Base-by-base conservation (phyloP, 2,113 vertebrate genomes). In the Nyctibius bracteatus region DNA sequence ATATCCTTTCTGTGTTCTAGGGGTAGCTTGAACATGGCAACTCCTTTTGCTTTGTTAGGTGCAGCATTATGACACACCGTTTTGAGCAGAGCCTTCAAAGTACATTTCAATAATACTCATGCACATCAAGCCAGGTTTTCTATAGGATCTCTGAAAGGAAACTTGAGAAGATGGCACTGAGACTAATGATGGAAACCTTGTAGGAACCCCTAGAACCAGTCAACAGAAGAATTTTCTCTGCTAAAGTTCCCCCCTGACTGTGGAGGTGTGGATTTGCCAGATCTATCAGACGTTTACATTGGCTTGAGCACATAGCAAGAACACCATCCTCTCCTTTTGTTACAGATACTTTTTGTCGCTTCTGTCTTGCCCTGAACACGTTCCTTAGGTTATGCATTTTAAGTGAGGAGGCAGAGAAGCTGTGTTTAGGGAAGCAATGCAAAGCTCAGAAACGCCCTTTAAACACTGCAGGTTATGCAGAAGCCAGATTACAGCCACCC, bases 1-100 rank as follows among this genome's bases (percentile, higher is more conserved):
- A 10, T 49, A 44, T 46, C 30, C 12, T 71, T 55, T 89, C 43
- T 90, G 27, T 66, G 12, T 59, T 74, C 33, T 25, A 39, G 33
- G 57, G 16, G 10, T n/a, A 57, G 14, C 19, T 71, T 61, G 49
- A 62, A 39, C 14, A 11, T 7, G 7, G 15, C 2, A 4, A 62
- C 15, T 66, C 8, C 66, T 75, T 94, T 81, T 74, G 21, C 12
- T 90, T 77, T 51, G 18, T 6, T 39, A 24, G 27, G 14, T 20
- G 59, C 16, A 52, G 17, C 14, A 3, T 25, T 33, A 14, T 28
- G 44, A 43, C 23, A 28, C 9, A 7, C 3, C 2, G 0, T 37
- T 15, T 8, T 52, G 28, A 78, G 47, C 4, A 63, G 12, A 79
- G 10, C 21, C 16, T 44, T 70, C 35, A 46, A 73, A 30, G 22